Evolutionary conservation across 2,113 vertebrate genomes (phyloP).

Genomic region (Chitala chitala): DNA sequence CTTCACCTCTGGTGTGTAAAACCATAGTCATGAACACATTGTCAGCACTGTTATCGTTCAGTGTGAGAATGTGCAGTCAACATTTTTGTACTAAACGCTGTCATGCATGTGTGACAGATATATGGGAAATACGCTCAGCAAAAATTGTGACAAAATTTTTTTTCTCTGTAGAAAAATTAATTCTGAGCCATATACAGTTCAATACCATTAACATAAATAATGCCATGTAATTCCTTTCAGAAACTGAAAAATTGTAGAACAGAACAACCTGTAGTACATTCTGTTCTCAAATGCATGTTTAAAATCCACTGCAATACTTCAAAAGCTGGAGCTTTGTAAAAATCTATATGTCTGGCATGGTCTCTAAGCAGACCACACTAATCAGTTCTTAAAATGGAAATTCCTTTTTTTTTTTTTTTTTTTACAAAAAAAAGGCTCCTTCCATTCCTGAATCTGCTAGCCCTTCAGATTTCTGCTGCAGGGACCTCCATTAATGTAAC

Average conservation of each 20-base stretch:
- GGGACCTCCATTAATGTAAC: conserved; percentile 14
- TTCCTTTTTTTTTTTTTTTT: too few species aligned
- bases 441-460: conserved; percentile 16
- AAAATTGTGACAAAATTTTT: conserved; percentile 1
- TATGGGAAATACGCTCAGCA: background rate
- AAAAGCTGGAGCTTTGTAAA: background rate
- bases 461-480: conserved; percentile 20
- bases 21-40: background rate
- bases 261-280: background rate
- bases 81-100: background rate
- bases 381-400: background rate
- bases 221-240: background rate
- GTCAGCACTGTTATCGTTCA: background rate
- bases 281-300: background rate
- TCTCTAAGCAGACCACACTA: background rate
- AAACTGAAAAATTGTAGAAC: background rate
- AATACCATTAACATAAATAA: too few species aligned
- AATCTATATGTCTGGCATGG: background rate
- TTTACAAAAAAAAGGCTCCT: conserved; percentile 1
- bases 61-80: background rate
- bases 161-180: too few species aligned
- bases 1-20: background rate
- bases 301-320: background rate
- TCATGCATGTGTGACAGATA: background rate
- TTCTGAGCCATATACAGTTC: too few species aligned